Evolutionary conservation across 2,888 invertebrate genomes (phyloP).

Genomic region (Melanostoma scalare): DNA sequence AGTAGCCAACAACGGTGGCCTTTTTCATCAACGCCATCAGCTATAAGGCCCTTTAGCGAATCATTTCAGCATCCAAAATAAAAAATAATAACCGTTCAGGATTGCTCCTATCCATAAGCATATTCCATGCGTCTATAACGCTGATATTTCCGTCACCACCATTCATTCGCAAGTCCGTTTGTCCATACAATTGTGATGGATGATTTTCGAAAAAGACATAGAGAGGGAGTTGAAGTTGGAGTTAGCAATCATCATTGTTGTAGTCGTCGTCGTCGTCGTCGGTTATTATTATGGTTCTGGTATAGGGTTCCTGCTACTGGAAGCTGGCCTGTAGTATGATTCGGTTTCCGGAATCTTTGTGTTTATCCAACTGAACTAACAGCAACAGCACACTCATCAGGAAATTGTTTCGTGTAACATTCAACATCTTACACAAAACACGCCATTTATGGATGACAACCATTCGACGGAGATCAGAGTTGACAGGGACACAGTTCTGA

Average conservation of each 20-base stretch:
- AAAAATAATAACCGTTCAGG: constrained; percentile 49
- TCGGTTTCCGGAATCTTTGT: constrained; percentile 58
- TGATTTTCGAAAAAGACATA: constrained; percentile 45
- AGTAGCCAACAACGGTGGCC: not conserved
- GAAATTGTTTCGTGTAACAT: constrained; percentile 60
- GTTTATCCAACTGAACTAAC: constrained; percentile 58
- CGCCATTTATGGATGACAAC: constrained; percentile 59
- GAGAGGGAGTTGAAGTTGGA: constrained; percentile 1
- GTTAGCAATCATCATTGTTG: constrained; percentile 53
- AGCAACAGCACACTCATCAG: constrained; percentile 52
- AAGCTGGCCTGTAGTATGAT: constrained; percentile 3
- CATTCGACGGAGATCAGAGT: constrained; percentile 31
- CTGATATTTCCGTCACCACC: constrained; percentile 46
- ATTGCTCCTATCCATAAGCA: constrained; percentile 53
- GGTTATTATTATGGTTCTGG: constrained; percentile 32
- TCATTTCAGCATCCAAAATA: constrained; percentile 60
- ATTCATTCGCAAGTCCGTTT: not conserved
- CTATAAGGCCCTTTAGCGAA: constrained; percentile 36
- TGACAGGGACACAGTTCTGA: constrained; percentile 53
- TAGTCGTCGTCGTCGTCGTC: constrained; percentile 25
- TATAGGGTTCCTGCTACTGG: not conserved
- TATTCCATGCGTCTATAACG: constrained; percentile 58
- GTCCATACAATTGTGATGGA: constrained; percentile 54
- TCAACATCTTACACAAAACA: constrained; percentile 33
- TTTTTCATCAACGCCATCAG: constrained; percentile 39